These are phyloP conservation scores for Pterocles orientalis DNA, from an alignment of 2,113 vertebrate species.

Conservation along the genomic window DNA sequence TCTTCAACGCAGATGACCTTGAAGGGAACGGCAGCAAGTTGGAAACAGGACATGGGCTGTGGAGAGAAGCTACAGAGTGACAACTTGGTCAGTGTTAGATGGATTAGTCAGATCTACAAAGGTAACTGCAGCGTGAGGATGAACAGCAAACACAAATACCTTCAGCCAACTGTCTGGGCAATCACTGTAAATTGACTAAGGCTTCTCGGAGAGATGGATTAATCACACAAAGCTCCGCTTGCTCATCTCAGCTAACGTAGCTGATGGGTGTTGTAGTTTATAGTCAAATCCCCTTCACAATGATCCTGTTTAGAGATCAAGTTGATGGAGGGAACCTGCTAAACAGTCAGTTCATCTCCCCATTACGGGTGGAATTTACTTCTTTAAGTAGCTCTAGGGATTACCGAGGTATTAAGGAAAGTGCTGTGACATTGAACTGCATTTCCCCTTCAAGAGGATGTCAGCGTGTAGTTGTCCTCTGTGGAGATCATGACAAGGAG, in stretches of 20 bases:
- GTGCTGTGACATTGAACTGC: not conserved
- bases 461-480: not conserved
- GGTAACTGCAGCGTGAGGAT: not conserved
- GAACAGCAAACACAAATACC: not conserved
- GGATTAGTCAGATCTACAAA: not conserved
- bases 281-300: not conserved
- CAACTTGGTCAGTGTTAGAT: not conserved
- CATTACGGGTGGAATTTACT: not conserved
- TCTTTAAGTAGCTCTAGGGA: conserved; percentile 5
- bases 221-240: not conserved
- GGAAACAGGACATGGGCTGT: not conserved
- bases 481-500: not conserved
- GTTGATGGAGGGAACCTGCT: not conserved
- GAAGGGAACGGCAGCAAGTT: not conserved
- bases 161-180: not conserved
- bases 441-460: not conserved
- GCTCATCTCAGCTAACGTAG: not conserved
- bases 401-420: conserved; percentile 26
- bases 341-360: not conserved
- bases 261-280: not conserved
- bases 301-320: conserved; percentile 17
- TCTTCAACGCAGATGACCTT: not conserved
- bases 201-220: not conserved
- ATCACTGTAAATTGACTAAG: not conserved
- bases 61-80: not conserved